Evolutionary conservation across 2,888 invertebrate species (phyloP).

Genomic region (Tachina fera): DNA sequence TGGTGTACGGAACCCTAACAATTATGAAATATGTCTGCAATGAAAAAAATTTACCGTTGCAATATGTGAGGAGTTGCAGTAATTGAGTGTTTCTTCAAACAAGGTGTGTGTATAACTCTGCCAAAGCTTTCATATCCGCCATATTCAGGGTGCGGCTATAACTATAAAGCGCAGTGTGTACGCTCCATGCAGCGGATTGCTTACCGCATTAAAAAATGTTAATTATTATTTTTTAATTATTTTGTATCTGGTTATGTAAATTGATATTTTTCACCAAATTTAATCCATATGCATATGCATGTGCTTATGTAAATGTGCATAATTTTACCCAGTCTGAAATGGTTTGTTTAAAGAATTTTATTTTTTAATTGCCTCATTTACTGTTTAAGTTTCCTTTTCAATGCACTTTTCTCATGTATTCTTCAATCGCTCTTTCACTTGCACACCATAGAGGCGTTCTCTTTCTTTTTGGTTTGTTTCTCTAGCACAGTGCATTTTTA

Average conservation of each 20-base stretch:
- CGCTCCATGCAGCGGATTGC: not conserved
- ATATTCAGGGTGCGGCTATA: not conserved
- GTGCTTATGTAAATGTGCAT: not conserved
- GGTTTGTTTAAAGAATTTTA: not conserved
- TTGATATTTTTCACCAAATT: too few relatives aligned
- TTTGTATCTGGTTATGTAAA: too few relatives aligned
- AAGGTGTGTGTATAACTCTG: too few relatives aligned
- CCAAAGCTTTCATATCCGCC: not conserved
- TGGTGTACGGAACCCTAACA: too few relatives aligned
- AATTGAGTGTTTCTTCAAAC: too few relatives aligned
- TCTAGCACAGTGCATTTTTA: slow-evolving; percentile 25
- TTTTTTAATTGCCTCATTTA: slow-evolving; percentile 9
- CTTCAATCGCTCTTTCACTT: not conserved
- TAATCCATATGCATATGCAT: not conserved
- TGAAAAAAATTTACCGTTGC: too few relatives aligned
- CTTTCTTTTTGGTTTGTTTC: slow-evolving; percentile 39
- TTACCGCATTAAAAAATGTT: not conserved
- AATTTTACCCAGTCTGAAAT: not conserved
- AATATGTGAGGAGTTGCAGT: too few relatives aligned
- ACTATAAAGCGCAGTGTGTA: not conserved
- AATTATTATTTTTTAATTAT: too few relatives aligned
- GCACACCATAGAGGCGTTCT: slow-evolving; percentile 16
- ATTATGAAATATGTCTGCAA: too few relatives aligned
- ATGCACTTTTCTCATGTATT: slow-evolving; percentile 9
- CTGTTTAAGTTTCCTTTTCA: not conserved